Evolutionary conservation across 2,113 vertebrate species (phyloP).

Genomic region (Triplophysa dalaica): DNA sequence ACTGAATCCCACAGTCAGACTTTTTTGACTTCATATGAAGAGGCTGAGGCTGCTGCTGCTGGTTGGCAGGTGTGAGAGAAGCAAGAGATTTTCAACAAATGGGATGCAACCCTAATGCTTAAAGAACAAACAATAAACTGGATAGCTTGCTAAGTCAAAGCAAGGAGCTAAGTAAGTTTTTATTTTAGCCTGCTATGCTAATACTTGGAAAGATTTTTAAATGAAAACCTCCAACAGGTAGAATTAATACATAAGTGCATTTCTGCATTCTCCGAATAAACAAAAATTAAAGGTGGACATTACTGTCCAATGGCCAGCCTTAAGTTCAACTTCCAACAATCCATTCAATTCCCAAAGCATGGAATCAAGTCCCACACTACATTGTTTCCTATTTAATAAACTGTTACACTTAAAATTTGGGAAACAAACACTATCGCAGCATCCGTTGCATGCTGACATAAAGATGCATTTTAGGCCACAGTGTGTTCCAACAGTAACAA

Average conservation of each 20-base stretch:
- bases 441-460: too few relatives aligned
- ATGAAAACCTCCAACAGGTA: not conserved
- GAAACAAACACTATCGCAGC: too few relatives aligned
- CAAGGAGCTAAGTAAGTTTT: not conserved
- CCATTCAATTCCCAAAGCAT: too few relatives aligned
- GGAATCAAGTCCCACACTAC: too few relatives aligned
- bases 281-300: not conserved
- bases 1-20: slow-evolving; percentile 27
- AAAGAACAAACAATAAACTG: slow-evolving; percentile 7
- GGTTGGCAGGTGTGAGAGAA: slow-evolving; percentile 35
- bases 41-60: slow-evolving; percentile 27
- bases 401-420: too few relatives aligned
- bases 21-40: not conserved
- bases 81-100: slow-evolving; percentile 13
- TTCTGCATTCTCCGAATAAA: not conserved
- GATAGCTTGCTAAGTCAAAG: not conserved
- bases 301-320: too few relatives aligned
- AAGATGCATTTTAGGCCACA: too few relatives aligned
- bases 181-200: not conserved
- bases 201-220: not conserved
- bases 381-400: too few relatives aligned
- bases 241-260: not conserved
- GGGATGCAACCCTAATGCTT: not conserved
- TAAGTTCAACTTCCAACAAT: too few relatives aligned
- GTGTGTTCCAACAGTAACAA: too few relatives aligned